A percentile compares a stretch with the other conserved stretches of the same genome.
Evolutionary conservation across 2,113 vertebrate genomes (phyloP).

Genomic region (Siphamia tubifer): DNA sequence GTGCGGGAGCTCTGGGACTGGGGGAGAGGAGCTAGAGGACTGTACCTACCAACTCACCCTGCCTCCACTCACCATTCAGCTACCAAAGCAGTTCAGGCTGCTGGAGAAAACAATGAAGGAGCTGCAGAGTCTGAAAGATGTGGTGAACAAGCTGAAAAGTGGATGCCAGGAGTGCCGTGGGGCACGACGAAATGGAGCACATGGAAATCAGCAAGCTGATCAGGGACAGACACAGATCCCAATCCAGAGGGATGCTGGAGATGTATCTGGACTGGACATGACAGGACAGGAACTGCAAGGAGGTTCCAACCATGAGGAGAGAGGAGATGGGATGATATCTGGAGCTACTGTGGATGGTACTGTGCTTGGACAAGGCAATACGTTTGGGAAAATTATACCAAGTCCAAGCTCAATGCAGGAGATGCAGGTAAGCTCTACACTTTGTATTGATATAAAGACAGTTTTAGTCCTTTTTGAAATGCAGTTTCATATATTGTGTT

Average conservation of each 20-base stretch:
- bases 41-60: slow-evolving; percentile 90
- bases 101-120: slow-evolving; percentile 91
- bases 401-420: slow-evolving; percentile 73
- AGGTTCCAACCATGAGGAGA: slow-evolving; percentile 67
- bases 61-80: slow-evolving; percentile 89
- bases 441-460: background rate
- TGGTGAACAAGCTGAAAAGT: slow-evolving; percentile 85
- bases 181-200: slow-evolving; percentile 77
- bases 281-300: slow-evolving; percentile 78
- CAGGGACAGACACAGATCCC: slow-evolving; percentile 49
- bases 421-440: slow-evolving; percentile 77
- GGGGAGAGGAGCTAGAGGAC: slow-evolving; percentile 76
- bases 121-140: slow-evolving; percentile 88
- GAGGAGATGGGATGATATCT: slow-evolving; percentile 47
- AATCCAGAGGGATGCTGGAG: slow-evolving; percentile 31
- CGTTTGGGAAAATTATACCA: slow-evolving; percentile 43
- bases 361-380: slow-evolving; percentile 57
- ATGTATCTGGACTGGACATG: slow-evolving; percentile 67
- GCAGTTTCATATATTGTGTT: background rate
- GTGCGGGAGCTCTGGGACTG: slow-evolving; percentile 72
- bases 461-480: background rate
- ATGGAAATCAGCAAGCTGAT: slow-evolving; percentile 70
- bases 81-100: slow-evolving; percentile 87
- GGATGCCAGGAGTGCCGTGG: slow-evolving; percentile 86
- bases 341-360: slow-evolving; percentile 32